Evolutionary conservation across 2,797 vertebrate genomes (phyloP), one percentile per base, ranked within the genome.

Genomic region (Trachurus trachurus): DNA sequence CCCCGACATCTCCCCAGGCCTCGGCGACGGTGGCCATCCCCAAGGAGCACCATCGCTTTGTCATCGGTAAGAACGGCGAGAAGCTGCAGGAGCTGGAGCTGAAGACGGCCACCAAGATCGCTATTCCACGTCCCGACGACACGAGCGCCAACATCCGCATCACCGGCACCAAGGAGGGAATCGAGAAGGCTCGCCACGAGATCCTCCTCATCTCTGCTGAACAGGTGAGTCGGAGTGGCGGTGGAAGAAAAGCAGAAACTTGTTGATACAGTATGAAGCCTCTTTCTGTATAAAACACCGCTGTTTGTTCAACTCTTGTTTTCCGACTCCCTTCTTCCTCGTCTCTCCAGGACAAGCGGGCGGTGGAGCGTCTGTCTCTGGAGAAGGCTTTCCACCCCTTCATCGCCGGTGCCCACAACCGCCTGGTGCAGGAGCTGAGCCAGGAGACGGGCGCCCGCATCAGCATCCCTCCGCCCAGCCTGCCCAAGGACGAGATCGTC

Each of bases 41-140:
- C 7, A 96, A 96, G 80, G 95, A 97, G 88, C 94, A 96, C 71
- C 94, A 96, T 81, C 94, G 94, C 1, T 96, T 95, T 68, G 93
- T 96, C 73, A 95, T 96, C 5, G 95, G 95, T 40, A 96, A 96
- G 89, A 96, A 95, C 26, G 95, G 94, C 0, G 94, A 96, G 83
- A 96, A 96, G 88, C 80, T 95, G 78, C 95, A 96, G 90, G 95
- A 96, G 83, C 93, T 96, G 52, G 95, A 96, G 83, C 87, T 96
- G 85, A 96, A 95, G 85, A 95, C 94, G 0, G 94, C 94, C 79
- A 95, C 95, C 58, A 96, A 96, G 87, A 96, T 96, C 37, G 82
- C 94, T 76, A 95, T 95, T 63, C 95, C 95, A 15, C 94, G 94
- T 7, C 93, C 94, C 0, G 95, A 95, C 53, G 95, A 96, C 90